These are phyloP conservation scores for Bombyx mandarina DNA, from an alignment of 1,140 invertebrate species.

Conservation along the genomic window DNA sequence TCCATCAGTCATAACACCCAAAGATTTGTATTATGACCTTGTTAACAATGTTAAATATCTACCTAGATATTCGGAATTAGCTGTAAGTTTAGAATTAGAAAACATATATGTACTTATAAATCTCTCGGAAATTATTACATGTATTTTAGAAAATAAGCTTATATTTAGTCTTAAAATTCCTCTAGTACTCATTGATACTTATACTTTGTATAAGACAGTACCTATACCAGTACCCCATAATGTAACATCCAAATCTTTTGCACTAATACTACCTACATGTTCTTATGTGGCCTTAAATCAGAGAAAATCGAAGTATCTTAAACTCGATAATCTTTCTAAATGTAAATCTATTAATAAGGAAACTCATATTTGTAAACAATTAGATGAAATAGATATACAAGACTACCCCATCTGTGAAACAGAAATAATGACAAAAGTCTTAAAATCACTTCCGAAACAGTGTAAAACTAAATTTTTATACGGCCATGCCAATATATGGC, in stretches of 20 bases:
- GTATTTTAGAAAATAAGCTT: conserved; percentile 6
- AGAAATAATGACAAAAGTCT: conserved; percentile 9
- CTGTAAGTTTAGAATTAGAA: conserved; percentile 15
- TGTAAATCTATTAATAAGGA: conserved; percentile 7
- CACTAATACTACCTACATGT: conserved; percentile 5
- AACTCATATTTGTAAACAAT: conserved; percentile 3
- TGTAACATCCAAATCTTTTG: conserved; percentile 6
- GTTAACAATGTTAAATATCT: conserved; percentile 13
- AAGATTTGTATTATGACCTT: conserved; percentile 13
- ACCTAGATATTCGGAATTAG: conserved; percentile 10
- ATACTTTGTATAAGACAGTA: conserved; percentile 10
- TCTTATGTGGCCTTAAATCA: conserved; percentile 8
- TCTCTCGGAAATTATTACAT: conserved; percentile 1
- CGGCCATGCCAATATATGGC: conserved; percentile 15
- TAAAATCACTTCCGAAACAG: conserved; percentile 4
- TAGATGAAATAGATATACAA: neutral
- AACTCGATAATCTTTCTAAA: conserved; percentile 2
- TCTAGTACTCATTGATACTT: conserved; percentile 8
- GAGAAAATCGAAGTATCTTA: conserved; percentile 9
- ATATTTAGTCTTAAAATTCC: conserved; percentile 11
- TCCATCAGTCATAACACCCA: conserved; percentile 13
- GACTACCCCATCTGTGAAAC: conserved; percentile 12
- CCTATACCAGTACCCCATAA: conserved; percentile 11
- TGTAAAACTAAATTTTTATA: conserved; percentile 12
- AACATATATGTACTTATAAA: conserved; percentile 8